Conservation (phyloP, 2,113 vertebrate species). For the Cathartes aura region DNA sequence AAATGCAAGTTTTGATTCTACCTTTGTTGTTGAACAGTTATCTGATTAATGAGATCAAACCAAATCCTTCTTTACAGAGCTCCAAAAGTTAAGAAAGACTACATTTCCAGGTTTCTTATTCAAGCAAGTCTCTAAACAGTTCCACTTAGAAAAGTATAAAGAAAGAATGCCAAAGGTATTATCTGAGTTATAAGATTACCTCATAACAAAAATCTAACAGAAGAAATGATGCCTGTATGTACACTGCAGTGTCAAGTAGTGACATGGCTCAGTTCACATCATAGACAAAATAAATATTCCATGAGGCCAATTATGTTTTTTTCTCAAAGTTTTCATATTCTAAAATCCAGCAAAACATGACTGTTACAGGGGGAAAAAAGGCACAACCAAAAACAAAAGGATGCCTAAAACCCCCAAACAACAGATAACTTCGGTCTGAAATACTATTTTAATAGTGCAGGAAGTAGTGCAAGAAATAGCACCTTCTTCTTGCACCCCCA, state of each 20-base stretch:
- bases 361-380: background rate
- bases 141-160: background rate
- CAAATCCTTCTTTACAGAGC: background rate
- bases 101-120: background rate
- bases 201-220: background rate
- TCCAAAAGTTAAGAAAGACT: background rate
- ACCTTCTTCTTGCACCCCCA: background rate
- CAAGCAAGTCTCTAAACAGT: background rate
- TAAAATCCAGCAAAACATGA: background rate
- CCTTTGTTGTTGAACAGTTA: background rate
- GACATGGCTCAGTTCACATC: background rate
- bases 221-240: background rate
- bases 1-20: background rate
- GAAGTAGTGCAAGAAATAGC: background rate
- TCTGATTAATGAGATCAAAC: background rate
- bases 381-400: background rate
- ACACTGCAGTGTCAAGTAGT: background rate
- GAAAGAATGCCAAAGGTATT: background rate
- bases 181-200: background rate
- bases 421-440: background rate
- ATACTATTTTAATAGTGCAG: background rate
- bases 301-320: background rate
- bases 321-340: background rate
- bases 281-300: background rate
- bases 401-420: fast-evolving